Base-by-base conservation (phyloP, 2,888 invertebrate genomes). In the Epinotia bilunana region DNA sequence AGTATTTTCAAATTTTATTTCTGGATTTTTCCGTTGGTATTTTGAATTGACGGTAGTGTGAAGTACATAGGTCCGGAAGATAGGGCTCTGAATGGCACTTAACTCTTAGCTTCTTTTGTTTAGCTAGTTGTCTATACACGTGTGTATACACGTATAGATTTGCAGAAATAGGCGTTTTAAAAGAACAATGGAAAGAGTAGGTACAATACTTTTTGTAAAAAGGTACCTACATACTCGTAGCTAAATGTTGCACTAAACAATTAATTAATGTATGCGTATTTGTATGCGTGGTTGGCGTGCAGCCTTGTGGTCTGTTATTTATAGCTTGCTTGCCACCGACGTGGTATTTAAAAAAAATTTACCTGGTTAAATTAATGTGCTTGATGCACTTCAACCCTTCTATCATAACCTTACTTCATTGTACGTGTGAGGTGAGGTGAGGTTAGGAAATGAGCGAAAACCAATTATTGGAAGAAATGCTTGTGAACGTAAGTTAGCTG, bases 21-120 rank as follows among this genome's bases (percentile, higher is more conserved):
- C 16, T 7, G 11, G 5, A 33, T 9, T 68, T 60, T 18, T n/a
- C 11, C 28, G n/a, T n/a, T 4, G 28, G 18, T 49, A 13, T 33
- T 57, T 57, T 0, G 6, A 20, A 58, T 16, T 46, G 7, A 61
- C 28, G 2, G 60, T 3, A n/a, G 23, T 70, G 23, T 70, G 18
- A 49, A 55, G 5, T 39, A 5, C 2, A 33, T 33, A 33, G 18
- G 20, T 39, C 18, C 39, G 18, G 18, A 57, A 23, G 13, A 63
- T 63, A n/a, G 20, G 6, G 20, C 12, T 39, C 23, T 68, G 43
- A 43, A 58, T 68, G 23, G 20, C 43, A 43, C 20, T 43, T 69
- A 7, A 39, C 12, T 57, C 20, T 46, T 46, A 46, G 58, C n/a
- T 60, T 69, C 46, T 46, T 69, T 68, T 68, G 58, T 67, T 33